These are phyloP conservation scores for Melanophora roralis DNA, from an alignment of 2,888 invertebrate genomes.

Conservation along the genomic window DNA sequence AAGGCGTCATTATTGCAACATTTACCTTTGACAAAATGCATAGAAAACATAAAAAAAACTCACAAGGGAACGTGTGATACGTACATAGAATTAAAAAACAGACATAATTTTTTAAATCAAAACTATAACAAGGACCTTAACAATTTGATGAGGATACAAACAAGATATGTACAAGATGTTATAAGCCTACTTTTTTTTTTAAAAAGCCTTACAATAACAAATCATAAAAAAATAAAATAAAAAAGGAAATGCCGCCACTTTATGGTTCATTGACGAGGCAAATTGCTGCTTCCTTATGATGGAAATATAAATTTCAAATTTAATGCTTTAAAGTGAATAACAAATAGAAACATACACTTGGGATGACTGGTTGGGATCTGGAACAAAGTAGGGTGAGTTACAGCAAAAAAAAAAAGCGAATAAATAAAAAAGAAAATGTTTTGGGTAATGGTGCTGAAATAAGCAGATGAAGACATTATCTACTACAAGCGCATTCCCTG, in stretches of 20 bases:
- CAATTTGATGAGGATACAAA: conserved; percentile 56
- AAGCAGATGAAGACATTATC: conserved; percentile 57
- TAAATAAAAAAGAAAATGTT: conserved; percentile 40
- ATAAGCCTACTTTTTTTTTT: conserved; percentile 39
- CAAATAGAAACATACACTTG: conserved; percentile 58
- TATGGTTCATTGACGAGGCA: conserved; percentile 74
- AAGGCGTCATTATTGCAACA: conserved; percentile 42
- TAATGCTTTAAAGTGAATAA: conserved; percentile 39
- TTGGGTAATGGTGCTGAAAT: conserved; percentile 58
- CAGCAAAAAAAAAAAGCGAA: background rate
- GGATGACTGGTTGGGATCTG: conserved; percentile 53
- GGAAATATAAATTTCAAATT: conserved; percentile 59
- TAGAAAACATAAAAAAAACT: background rate
- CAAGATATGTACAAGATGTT: conserved; percentile 45
- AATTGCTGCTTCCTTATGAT: conserved; percentile 72
- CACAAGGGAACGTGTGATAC: conserved; percentile 38
- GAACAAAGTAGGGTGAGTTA: conserved; percentile 25
- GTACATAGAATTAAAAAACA: background rate
- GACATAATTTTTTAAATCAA: conserved; percentile 36
- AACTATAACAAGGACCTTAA: conserved; percentile 56
- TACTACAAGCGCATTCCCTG: conserved; percentile 7
- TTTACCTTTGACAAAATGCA: conserved; percentile 24
- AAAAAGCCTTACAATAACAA: conserved; percentile 7
- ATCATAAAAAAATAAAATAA: conserved; percentile 41
- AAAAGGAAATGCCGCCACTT: conserved; percentile 60